phyloP scores from a whole-genome alignment of 2,888 invertebrate species.

The Drosophila seclusa region DNA sequence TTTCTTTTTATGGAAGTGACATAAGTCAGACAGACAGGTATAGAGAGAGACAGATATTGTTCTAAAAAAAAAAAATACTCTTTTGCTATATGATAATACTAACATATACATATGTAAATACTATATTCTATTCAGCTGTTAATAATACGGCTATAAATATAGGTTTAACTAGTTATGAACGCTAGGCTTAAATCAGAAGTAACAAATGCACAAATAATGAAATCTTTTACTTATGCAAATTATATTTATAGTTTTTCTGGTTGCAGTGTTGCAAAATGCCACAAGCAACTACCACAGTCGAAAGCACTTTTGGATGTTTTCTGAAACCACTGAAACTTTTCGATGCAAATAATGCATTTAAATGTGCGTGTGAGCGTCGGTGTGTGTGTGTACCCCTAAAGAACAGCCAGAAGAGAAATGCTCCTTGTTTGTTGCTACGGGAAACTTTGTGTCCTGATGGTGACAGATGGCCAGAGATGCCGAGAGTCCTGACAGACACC shows the following conservation, averaged over 20 bases:
- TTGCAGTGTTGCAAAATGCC: constrained; percentile 16
- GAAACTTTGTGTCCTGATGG: constrained; percentile 43
- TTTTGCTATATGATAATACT: too few species aligned
- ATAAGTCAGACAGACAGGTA: neutral
- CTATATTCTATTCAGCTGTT: neutral
- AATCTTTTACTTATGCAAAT: neutral
- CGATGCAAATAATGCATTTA: constrained; percentile 25
- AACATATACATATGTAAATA: neutral
- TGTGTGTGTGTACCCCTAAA: neutral
- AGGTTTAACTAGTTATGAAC: neutral
- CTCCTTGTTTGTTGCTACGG: constrained; percentile 5
- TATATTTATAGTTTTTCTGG: neutral
- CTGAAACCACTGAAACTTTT: constrained; percentile 11
- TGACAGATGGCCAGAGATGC: constrained; percentile 48
- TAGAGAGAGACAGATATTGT: neutral
- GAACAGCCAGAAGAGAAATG: constrained; percentile 6
- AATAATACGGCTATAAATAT: neutral
- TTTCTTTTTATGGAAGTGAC: neutral
- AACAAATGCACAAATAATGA: neutral
- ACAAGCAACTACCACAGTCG: neutral
- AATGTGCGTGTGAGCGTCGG: neutral
- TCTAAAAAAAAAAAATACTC: neutral
- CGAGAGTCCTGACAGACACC: constrained; percentile 26
- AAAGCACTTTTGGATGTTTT: constrained; percentile 19
- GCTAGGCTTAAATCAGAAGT: neutral